phyloP scores from a whole-genome alignment of 2,888 invertebrate genomes.

The Alentia gelatinosa region DNA sequence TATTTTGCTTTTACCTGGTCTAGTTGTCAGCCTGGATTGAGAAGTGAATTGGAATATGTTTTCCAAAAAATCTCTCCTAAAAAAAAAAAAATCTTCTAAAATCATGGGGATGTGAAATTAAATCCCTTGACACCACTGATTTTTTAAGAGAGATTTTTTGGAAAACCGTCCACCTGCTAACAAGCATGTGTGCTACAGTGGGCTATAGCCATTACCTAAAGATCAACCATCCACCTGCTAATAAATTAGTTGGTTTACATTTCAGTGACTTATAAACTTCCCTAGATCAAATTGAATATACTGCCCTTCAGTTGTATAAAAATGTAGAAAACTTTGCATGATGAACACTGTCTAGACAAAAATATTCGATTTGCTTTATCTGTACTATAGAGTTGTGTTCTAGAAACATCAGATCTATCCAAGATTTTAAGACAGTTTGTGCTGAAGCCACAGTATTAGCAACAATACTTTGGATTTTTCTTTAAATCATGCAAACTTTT shows the following conservation, averaged over 20 bases:
- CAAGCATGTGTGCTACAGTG: too few relatives aligned
- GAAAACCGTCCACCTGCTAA: too few relatives aligned
- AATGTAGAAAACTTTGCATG: constrained; percentile 15
- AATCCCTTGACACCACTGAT: too few relatives aligned
- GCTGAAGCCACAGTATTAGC: constrained; percentile 14
- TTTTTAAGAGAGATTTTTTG: too few relatives aligned
- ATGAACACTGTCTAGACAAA: neutral
- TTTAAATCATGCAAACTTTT: constrained; percentile 29
- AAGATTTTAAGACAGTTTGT: neutral
- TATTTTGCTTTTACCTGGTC: too few relatives aligned
- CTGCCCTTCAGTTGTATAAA: neutral
- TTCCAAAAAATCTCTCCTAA: too few relatives aligned
- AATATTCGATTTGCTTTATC: neutral
- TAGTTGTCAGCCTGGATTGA: too few relatives aligned
- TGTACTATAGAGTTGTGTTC: neutral
- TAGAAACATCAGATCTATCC: neutral
- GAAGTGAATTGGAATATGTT: too few relatives aligned
- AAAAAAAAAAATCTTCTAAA: too few relatives aligned
- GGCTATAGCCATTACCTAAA: too few relatives aligned
- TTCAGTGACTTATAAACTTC: neutral
- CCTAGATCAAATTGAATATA: neutral
- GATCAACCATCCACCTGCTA: too few relatives aligned
- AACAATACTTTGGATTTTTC: neutral
- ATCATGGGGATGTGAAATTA: too few relatives aligned
- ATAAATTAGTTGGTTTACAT: neutral